Base-by-base conservation (phyloP, 1,140 invertebrate genomes). In the Tetramorium simillimum region DNA sequence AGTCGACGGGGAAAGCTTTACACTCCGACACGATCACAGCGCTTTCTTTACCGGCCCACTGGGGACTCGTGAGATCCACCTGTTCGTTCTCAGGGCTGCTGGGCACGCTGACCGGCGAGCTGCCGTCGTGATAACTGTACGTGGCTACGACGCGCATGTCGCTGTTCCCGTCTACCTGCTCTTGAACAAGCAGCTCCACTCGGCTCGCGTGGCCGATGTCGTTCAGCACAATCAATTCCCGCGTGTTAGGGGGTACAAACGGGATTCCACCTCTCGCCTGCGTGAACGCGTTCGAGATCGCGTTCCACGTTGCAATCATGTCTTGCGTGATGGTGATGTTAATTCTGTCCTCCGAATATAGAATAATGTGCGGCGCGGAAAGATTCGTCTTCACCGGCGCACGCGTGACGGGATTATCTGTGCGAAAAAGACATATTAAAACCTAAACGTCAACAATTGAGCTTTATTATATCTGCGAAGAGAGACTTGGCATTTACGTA, bases 271-370 rank as follows among this genome's bases (percentile, higher is more conserved):
- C 90, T 33, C 90, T 91, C 33, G 90, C 93, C 75, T 94, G 92
- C n/a, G 86, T 93, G 80, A 97, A 96, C 7, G 96, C 95, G 1
- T 93, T 96, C 1, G 96, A 90, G 1, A 98, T 94, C 82, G 97
- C 96, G 62, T 96, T 96, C 6, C 97, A 89, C 1, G 93, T 91
- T n/a, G 76, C 67, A 12, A 95, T 92, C 40, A 93, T 93, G 80
- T 95, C 94, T 51, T 95, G 97, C 1, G 97, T 97, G n/a, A 98
- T 76, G 4, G 97, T 97, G 5, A 98, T 90, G 89, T 97, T 96
- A 5, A 98, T 93, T 49, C 96, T 94, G 70, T 98, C 97, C 78
- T 96, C 96, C 2, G 97, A 96, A 86, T 97, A 96, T 9, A 98
- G 89, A 21, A 97, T 95, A 9, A 98, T 89, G 92, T 98, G 97